phyloP scores from a whole-genome alignment of 1,140 invertebrate genomes.

The Phymastichus coffea region DNA sequence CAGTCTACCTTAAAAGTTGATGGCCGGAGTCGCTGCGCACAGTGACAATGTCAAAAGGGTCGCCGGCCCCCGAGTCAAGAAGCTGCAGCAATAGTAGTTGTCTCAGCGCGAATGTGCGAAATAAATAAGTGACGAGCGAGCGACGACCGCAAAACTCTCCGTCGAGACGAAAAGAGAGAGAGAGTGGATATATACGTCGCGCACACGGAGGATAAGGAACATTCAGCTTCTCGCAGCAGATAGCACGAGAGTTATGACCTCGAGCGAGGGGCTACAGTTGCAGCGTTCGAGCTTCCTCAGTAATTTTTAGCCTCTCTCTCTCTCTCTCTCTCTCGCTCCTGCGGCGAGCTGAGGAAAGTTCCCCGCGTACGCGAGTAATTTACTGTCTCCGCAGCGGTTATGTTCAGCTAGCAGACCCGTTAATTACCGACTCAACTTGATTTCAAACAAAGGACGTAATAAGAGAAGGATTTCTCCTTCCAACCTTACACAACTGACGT shows the following conservation, averaged over 20 bases:
- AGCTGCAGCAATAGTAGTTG: too few species aligned
- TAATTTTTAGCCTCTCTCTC: constrained; percentile 56
- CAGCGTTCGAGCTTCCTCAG: constrained; percentile 42
- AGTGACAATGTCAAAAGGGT: too few species aligned
- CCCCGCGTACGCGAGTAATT: constrained; percentile 58
- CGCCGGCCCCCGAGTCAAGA: too few species aligned
- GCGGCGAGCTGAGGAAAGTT: too few species aligned
- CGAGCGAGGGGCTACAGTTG: constrained; percentile 32
- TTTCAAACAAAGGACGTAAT: constrained; percentile 24
- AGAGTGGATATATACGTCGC: too few species aligned
- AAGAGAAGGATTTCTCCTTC: neutral
- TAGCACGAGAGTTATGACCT: constrained; percentile 52
- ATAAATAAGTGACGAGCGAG: constrained; percentile 53
- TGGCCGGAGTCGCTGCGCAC: too few species aligned
- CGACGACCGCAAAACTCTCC: too few species aligned
- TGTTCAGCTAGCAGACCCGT: constrained; percentile 8
- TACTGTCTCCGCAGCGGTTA: constrained; percentile 38
- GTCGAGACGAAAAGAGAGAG: too few species aligned
- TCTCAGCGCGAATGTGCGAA: constrained; percentile 32
- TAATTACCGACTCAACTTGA: constrained; percentile 31
- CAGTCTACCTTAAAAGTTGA: too few species aligned
- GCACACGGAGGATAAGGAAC: constrained; percentile 16
- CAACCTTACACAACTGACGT: neutral
- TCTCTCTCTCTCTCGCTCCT: too few species aligned
- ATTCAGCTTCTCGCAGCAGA: constrained; percentile 39